Evolutionary conservation across 2,888 invertebrate genomes (phyloP), one percentile per base, ranked within the genome.

Genomic region (Hypolimnas misippus): DNA sequence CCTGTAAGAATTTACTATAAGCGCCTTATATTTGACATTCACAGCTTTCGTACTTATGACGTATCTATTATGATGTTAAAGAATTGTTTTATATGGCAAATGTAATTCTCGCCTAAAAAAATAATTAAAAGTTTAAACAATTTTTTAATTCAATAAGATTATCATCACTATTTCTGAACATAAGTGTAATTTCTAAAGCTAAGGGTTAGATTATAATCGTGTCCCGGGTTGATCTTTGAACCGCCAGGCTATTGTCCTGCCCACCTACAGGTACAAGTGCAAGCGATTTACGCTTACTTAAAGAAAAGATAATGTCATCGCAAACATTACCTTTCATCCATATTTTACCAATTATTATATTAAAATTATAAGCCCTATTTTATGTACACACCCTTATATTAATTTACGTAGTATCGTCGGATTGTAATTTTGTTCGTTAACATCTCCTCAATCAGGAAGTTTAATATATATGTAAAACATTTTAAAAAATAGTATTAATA

Each of bases 231-330:
- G 63, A 63, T 60, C 59, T 52, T n/a, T 33, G 38, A 44, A 52
- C 60, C 63, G 60, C 51, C 51, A 31, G 55, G 52, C 38, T 56
- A 60, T 63, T 60, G 60, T 63, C 35, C 44, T 51, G 55, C 44
- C 60, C 44, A 56, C 56, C 52, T 58, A 19, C 51, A n/a, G 38
- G 33, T 55, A 63, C 50, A 59, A 58, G 63, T 58, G 49, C 57
- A 29, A 57, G 51, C 51, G 33, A 58, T 44, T 52, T 60, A 38
- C 60, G 35, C 35, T 35, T 46, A 60, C 53, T 59, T 54, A 38
- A 60, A 54, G 35, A 60, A 46, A 54, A 25, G 52, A 52, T 59
- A 59, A 46, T 46, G 46, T 60, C 29, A 33, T 49, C 51, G 17
- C 8, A 25, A 49, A 49, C 14, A 49, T 49, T 49, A 8, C 35